Conservation (phyloP, 2,888 invertebrate species). For the Belgica antarctica region DNA sequence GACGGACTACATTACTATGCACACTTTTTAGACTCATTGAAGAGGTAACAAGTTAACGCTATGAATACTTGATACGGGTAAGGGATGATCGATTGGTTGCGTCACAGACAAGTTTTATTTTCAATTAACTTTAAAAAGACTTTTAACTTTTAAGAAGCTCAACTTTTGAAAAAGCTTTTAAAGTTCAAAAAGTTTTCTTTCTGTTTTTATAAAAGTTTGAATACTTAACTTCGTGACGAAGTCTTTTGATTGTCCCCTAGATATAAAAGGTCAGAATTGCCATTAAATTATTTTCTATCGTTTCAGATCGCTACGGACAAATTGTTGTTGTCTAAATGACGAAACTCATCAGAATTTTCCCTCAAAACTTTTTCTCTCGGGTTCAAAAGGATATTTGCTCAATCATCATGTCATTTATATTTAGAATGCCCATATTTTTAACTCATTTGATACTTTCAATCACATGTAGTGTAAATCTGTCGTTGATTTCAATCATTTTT, state of each 20-base stretch:
- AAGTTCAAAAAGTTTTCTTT: slow-evolving; percentile 1
- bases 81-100: no score
- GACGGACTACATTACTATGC: slow-evolving; percentile 7
- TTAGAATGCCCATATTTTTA: not conserved
- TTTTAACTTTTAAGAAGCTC: no score
- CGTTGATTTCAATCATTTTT: slow-evolving; percentile 4
- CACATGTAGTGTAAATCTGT: not conserved
- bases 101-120: no score
- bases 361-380: slow-evolving; percentile 19
- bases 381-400: not conserved
- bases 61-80: no score
- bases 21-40: no score
- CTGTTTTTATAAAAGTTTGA: no score
- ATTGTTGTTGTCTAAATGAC: not conserved
- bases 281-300: no score
- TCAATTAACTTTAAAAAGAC: no score
- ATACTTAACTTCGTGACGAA: no score
- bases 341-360: slow-evolving; percentile 9
- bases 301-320: slow-evolving; percentile 17
- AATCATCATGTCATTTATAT: slow-evolving; percentile 5
- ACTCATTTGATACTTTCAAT: not conserved
- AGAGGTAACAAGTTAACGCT: no score
- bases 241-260: no score
- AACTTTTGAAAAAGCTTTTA: not conserved
- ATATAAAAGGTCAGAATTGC: no score